phyloP scores from a whole-genome alignment of 2,113 vertebrate species.

The Megaptera novaeangliae region DNA sequence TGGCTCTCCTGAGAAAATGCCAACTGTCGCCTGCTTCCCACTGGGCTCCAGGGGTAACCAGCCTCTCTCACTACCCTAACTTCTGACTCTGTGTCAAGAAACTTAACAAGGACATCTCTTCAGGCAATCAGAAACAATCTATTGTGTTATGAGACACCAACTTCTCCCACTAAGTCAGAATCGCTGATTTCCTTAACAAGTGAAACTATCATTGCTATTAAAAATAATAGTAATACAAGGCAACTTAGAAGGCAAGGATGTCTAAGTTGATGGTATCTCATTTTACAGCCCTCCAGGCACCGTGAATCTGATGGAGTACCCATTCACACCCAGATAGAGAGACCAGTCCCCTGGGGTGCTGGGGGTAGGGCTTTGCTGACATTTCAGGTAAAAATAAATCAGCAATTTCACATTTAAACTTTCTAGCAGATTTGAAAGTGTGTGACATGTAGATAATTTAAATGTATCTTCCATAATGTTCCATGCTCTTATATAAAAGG shows the following conservation, averaged over 20 bases:
- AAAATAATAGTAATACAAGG: not conserved
- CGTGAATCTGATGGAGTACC: not conserved
- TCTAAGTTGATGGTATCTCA: not conserved
- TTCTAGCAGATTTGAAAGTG: not conserved
- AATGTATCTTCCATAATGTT: not conserved
- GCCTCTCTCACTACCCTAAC: not conserved
- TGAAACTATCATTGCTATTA: not conserved
- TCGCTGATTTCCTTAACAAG: not conserved
- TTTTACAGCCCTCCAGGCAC: not conserved
- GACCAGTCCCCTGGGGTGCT: not conserved
- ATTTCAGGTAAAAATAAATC: not conserved
- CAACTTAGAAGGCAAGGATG: not conserved
- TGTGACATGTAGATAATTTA: not conserved
- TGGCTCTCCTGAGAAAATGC: constrained; percentile 24
- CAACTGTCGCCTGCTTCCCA: not conserved
- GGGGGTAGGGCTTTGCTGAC: not conserved
- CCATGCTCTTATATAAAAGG: not conserved
- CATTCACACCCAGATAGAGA: not conserved
- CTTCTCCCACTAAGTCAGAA: not conserved
- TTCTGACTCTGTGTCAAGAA: not conserved
- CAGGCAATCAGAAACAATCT: constrained; percentile 18
- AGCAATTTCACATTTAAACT: not conserved
- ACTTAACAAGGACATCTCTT: not conserved
- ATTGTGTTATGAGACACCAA: not conserved
- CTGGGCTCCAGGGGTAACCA: not conserved